Conservation (phyloP, 2,113 vertebrate species). For the Ploceus nigricollis region DNA sequence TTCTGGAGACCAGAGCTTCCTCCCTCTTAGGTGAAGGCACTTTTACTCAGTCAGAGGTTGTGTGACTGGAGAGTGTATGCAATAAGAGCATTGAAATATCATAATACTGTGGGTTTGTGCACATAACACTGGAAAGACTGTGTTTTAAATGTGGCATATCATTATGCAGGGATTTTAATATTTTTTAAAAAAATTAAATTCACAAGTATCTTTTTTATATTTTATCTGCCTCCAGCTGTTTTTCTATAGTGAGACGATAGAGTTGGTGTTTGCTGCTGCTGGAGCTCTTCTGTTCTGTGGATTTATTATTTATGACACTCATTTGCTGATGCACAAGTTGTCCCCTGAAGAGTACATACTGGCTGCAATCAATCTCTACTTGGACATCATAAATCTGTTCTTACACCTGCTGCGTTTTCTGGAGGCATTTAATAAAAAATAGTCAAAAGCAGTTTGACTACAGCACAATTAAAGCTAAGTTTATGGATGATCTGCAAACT, state of each 20-base stretch:
- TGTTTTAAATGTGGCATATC: background rate
- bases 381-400: conserved; percentile 95
- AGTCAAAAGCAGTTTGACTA: background rate
- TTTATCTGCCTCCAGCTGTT: conserved; percentile 78
- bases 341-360: conserved; percentile 94
- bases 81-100: background rate
- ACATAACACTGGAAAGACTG: background rate
- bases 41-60: background rate
- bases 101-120: background rate
- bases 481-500: background rate
- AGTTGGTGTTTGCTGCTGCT: conserved; percentile 79
- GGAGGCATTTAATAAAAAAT: conserved; percentile 90
- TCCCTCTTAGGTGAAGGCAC: background rate
- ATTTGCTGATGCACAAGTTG: conserved; percentile 90
- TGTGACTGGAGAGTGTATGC: background rate
- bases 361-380: conserved; percentile 92
- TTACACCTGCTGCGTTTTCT: conserved; percentile 86
- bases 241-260: conserved; percentile 82
- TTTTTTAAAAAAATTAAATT: background rate
- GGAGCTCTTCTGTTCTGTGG: conserved; percentile 94
- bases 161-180: background rate
- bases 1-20: background rate
- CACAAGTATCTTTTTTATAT: background rate
- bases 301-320: conserved; percentile 94
- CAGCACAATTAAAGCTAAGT: background rate